Base-by-base conservation (phyloP, 2,113 vertebrate genomes). In the Vireo altiloquus region DNA sequence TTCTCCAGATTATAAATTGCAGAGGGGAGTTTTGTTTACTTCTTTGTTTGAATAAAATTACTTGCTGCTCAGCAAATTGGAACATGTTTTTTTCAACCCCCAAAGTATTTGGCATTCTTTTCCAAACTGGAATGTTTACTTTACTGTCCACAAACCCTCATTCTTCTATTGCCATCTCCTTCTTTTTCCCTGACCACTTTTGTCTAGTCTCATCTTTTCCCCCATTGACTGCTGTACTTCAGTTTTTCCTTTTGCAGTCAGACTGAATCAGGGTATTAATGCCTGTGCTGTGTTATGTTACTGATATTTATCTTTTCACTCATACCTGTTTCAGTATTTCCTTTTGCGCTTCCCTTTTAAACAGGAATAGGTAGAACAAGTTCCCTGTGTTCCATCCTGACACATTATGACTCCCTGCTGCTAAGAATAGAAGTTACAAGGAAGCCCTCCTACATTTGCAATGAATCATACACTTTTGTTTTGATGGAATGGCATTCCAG, bases 11-110 rank as follows among this genome's bases (percentile, higher is more conserved):
- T 64, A 91, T 64, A 75, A 96, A 81, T 25, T 84, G 56, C 40
- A 83, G 50, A 70, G 39, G 4, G 30, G 11, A 91, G 39, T 27
- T 83, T 76, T 56, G 22, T 75, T 87, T 89, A 61, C 74, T 80
- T 88, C 40, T 84, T 93, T 72, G 4, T 88, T 93, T 78, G 81
- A 72, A 75, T 89, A 64, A 91, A 89, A 92, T 84, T 75, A 74
- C 71, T 82, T 91, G 53, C 56, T 82, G 21, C 44, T 91, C 65
- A 87, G 59, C 39, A 94, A 94, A 84, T 8, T 75, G 23, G 47
- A 91, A 66, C 25, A 57, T 40, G 19, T 49, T 61, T 91, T 91
- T 81, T 87, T 74, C 46, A 94, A 70, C 42, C 68, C 69, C 57
- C 50, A 81, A 83, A 83, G 50, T 70, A 81, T 87, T 63, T 83